A percentile compares a stretch with the other conserved stretches of the same genome.
Conservation (phyloP, 2,797 vertebrate genomes). For the Diplodus sargus region DNA sequence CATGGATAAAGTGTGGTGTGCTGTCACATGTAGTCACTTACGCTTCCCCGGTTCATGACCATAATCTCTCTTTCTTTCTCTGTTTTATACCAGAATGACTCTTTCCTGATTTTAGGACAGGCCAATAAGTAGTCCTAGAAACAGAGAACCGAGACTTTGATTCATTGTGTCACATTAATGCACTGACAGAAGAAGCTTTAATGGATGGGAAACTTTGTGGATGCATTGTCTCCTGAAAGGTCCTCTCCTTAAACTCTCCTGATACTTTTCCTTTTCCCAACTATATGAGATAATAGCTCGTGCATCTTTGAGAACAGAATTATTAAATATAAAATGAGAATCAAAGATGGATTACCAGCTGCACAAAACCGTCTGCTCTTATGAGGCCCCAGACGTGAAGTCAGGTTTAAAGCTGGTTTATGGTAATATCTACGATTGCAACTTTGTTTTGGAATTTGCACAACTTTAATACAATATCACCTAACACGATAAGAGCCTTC, state of each 20-base stretch:
- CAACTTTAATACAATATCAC: neutral
- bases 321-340: neutral
- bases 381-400: neutral
- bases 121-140: conserved; percentile 6
- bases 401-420: neutral
- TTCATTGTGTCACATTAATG: conserved; percentile 37
- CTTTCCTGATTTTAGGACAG: conserved; percentile 20
- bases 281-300: neutral
- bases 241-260: neutral
- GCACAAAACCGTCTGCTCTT: neutral
- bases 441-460: neutral
- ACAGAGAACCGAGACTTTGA: conserved; percentile 15
- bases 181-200: neutral
- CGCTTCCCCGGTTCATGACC: conserved; percentile 72
- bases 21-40: conserved; percentile 82
- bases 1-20: conserved; percentile 71
- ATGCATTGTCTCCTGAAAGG: neutral
- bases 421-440: neutral
- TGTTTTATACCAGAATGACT: conserved; percentile 5
- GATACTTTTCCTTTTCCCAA: neutral
- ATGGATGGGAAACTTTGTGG: neutral
- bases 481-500: neutral
- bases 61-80: conserved; percentile 16
- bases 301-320: neutral
- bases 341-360: neutral